Base-by-base conservation (phyloP, 2,113 vertebrate genomes). In the Petaurus breviceps region DNA sequence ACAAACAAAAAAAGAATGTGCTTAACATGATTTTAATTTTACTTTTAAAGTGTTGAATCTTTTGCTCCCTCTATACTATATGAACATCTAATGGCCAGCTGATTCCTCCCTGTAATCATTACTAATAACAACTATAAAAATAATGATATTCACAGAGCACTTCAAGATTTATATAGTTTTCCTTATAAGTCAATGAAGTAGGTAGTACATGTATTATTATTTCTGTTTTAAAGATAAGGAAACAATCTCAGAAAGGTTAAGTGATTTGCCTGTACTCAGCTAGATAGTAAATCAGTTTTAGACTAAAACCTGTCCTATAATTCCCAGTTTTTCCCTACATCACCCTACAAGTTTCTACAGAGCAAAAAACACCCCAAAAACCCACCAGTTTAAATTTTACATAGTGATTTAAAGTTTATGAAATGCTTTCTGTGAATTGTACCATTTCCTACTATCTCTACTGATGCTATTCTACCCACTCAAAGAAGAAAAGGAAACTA, bases 31-130 rank as follows among this genome's bases (percentile, higher is more conserved):
- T 84, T 90, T 89, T 91, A 54, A 57, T 31, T 19, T 47, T 93
- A 61, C 37, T 51, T 89, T 93, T 61, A 94, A 92, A 57, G 50
- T 96, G 90, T 22, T 93, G 52, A 19, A 54, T 37, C 61, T 37
- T 68, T 37, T 12, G 14, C 31, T 68, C 61, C 28, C 28, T 61
- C 57, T 12, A 10, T 61, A 10, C 10, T 28, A 68, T 37, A 37
- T 68, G 3, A 16, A 68, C 11, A 37, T 2, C 12, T 68, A 37
- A 16, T 68, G 37, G 7, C 25, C 54, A 55, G 7, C 54, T 55
- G 61, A 37, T 37, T 68, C 31, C 31, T 37, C 12, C 19, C 31
- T 68, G 31, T 68, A 12, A 11, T 68, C 31, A 68, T 14, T 12
- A 68, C 3, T 68, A 68, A 68, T 68, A 68, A 68, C 31, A 68